Conservation (phyloP, 2,113 vertebrate species). For the Platysternon megacephalum region DNA sequence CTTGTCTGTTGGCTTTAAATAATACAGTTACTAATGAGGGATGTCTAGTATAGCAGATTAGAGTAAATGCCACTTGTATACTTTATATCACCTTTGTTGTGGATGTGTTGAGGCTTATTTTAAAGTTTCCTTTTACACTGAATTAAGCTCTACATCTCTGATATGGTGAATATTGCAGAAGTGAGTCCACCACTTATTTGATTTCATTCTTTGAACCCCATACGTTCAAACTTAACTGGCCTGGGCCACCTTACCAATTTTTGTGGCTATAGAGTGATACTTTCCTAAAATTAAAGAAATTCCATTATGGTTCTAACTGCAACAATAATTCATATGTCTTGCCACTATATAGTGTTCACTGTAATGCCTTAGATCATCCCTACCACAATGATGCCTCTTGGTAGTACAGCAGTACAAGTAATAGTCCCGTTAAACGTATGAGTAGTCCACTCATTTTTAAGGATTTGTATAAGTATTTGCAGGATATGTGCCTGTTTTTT, state of each 20-base stretch:
- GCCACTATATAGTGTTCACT: background rate
- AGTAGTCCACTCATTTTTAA: background rate
- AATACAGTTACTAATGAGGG: background rate
- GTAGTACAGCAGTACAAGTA: background rate
- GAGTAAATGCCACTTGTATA: background rate
- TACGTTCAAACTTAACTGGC: background rate
- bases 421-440: background rate
- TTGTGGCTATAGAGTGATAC: background rate
- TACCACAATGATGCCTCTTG: background rate
- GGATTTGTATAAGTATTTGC: background rate
- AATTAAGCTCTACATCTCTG: background rate
- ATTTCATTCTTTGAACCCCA: background rate
- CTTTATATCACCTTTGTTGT: background rate
- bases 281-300: background rate
- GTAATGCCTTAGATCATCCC: background rate
- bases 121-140: background rate
- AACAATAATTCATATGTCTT: background rate
- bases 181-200: background rate
- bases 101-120: background rate
- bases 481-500: background rate
- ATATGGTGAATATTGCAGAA: background rate
- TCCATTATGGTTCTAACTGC: background rate
- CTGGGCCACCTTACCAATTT: rapidly evolving
- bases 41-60: background rate
- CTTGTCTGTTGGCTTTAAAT: background rate